Evolutionary conservation across 2,113 vertebrate species (phyloP), one percentile per base, ranked within the genome.

Genomic region (Prochilodus magdalenae): DNA sequence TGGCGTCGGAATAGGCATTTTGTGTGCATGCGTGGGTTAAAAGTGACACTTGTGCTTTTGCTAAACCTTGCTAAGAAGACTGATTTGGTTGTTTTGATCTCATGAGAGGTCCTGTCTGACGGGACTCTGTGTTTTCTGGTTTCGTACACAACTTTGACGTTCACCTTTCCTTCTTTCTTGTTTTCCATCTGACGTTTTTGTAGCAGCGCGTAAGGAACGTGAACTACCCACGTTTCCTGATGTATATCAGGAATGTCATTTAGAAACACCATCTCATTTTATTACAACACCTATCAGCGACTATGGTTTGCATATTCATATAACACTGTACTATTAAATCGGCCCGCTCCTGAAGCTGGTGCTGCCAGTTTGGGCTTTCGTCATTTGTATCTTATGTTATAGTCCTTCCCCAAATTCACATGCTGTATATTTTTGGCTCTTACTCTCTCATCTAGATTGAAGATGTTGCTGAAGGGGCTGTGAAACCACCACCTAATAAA

Each of bases 401-500:
- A 36, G 40, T 12, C 20, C 14, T 18, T 82, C 2, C 24, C 30
- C 30, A 33, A 20, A 36, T 49, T 77, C 40, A 36, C 13, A 24
- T 74, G 13, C 7, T 36, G 20, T 22, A 11, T 15, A 22, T 47
- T 40, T 63, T 22, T 63, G 12, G 1, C 14, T 55, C 26, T 70
- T 16, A 59, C 18, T 76, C 69, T 88, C 75, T 89, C 47, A 91
- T 91, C 86, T 89, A 99, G 98, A 98, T 99, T 49, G 98, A 99
- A 86, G 98, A 99, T 87, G 97, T 99, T 40, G 95, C 93, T 0
- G 98, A 99, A 5, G 97, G 98, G 49, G 98, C 98, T 0, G 98
- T 99, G 90, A 99, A 99, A 89, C 98, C 98, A 33, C 98, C 94
- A 24, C 97, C 97, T 47, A 99, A 97, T 94, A 99, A 99, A 89